Evolutionary conservation across 2,113 vertebrate genomes (phyloP), one percentile per base, ranked within the genome.

Genomic region (Rynchops niger): DNA sequence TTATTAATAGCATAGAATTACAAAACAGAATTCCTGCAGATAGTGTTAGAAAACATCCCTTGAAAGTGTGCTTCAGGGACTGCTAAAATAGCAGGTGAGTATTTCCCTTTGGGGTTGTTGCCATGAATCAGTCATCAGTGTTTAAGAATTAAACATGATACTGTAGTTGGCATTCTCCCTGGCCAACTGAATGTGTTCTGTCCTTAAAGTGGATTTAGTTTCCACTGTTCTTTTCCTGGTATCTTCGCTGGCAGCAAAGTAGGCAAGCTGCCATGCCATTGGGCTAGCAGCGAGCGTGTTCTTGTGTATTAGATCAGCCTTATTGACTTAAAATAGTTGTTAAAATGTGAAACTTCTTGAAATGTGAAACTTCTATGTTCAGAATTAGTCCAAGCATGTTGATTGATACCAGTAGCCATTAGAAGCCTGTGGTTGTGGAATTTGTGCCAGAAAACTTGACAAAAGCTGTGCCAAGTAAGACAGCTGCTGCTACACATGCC

Each of bases 321-420:
- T 94, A 87, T 20, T 96, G 94, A 95, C 88, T 95, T 95, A 96
- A 95, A 96, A 96, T 97, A 97, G 96, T 96, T 96, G 96, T 91
- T 96, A 83, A 86, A 97, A 95, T 97, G 93, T 96, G 96, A 97
- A 96, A 72, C 96, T 93, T 69, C 50, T 92, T 91, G 95, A 97
- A 96, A 97, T 95, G 76, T 97, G 96, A 97, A 96, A 91, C 93
- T 90, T 97, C 27, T 97, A 50, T 95, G 94, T 96, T 97, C 92
- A 95, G 93, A 97, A 96, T 96, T 94, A 93, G 92, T 94, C 91
- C 86, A 96, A 91, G 82, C 62, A 86, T 84, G 91, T 89, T 93
- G 96, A 95, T 93, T 97, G 93, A 96, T 93, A 82, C 61, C 40
- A 36, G 49, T 66, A 66, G 93, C 92, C 80, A 95, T 93, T 94